Evolutionary conservation across 2,113 vertebrate genomes (phyloP).

Genomic region (Gallinago media): DNA sequence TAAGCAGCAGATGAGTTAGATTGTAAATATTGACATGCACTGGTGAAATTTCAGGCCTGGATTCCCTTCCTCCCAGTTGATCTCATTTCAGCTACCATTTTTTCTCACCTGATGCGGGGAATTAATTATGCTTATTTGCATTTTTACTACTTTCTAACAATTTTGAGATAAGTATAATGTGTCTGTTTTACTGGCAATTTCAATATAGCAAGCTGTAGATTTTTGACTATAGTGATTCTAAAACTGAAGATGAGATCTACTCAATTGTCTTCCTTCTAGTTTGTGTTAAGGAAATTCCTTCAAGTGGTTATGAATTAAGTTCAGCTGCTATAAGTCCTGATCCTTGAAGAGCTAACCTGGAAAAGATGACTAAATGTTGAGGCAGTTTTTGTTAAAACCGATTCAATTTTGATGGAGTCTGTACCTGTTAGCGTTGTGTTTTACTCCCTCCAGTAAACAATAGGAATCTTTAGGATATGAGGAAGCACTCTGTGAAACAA

Average conservation of each 20-base stretch:
- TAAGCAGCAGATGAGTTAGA: neutral
- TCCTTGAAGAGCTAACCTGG: neutral
- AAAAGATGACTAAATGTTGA: neutral
- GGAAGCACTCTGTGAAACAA: neutral
- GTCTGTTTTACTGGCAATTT: neutral
- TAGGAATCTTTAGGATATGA: neutral
- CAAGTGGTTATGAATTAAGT: neutral
- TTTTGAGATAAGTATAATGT: neutral
- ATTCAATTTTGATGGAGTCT: neutral
- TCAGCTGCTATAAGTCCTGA: neutral
- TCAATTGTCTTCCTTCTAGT: neutral
- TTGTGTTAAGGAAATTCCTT: neutral
- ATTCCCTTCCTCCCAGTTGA: neutral
- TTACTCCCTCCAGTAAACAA: neutral
- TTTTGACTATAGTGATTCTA: neutral
- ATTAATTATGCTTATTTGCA: neutral
- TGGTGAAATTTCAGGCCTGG: neutral
- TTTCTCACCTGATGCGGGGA: neutral
- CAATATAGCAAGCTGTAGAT: neutral
- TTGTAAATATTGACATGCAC: neutral
- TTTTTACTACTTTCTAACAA: neutral
- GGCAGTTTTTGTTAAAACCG: neutral
- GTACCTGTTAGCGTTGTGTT: accelerated
- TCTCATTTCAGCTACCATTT: neutral
- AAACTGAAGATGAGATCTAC: neutral